Percentiles rank a stretch among this genome's conserved stretches.
Evolutionary conservation across 1,140 invertebrate species (phyloP).

Genomic region (Zaprionus taronus): DNA sequence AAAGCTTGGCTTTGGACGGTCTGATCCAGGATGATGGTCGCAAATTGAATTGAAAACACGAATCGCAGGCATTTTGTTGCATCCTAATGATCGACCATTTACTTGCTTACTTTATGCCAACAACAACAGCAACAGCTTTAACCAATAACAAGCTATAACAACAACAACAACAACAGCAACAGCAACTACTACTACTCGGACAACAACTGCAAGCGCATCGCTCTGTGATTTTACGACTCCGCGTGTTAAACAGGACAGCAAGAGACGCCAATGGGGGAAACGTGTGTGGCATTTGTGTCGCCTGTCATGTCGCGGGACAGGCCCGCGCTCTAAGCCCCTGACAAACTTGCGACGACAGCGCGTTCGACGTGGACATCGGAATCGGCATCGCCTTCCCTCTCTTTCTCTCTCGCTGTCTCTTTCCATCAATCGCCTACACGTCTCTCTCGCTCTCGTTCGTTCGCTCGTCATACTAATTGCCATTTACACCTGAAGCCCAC

Average conservation of each 20-base stretch:
- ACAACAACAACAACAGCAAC: conserved; percentile 6
- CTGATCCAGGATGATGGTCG: conserved; percentile 60
- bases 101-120: conserved; percentile 68
- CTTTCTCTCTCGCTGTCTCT: neutral
- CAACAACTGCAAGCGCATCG: conserved; percentile 71
- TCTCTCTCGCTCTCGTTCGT: neutral
- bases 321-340: conserved; percentile 54
- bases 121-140: conserved; percentile 29
- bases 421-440: neutral
- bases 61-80: conserved; percentile 62
- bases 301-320: conserved; percentile 66
- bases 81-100: conserved; percentile 69
- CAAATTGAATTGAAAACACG: conserved; percentile 65
- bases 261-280: conserved; percentile 48
- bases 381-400: neutral
- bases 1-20: conserved; percentile 57
- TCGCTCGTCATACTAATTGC: conserved; percentile 66
- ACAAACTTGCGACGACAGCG: conserved; percentile 62
- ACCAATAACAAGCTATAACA: conserved; percentile 11
- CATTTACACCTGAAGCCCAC: conserved; percentile 71
- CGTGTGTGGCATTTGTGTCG: conserved; percentile 74
- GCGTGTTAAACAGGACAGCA: conserved; percentile 48
- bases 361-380: conserved; percentile 6
- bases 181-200: conserved; percentile 44
- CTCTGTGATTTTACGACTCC: conserved; percentile 61